A percentile compares a stretch with the other conserved stretches of the same genome.
Conservation (phyloP, 1,140 invertebrate species). For the Parapsyche elsis region DNA sequence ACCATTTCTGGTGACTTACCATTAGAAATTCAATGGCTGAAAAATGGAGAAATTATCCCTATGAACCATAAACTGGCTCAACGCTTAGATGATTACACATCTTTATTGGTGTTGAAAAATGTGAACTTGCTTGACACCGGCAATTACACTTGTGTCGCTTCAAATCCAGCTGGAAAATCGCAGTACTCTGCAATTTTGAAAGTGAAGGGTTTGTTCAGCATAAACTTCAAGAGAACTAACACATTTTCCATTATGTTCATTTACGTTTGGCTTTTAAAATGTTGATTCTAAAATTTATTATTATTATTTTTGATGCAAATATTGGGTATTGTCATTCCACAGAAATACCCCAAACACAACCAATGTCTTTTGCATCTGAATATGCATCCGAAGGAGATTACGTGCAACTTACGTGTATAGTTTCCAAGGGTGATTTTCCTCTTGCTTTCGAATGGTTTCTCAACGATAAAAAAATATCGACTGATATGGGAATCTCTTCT, state of each 20-base stretch:
- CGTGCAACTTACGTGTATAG: constrained; percentile 68
- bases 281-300: constrained; percentile 42
- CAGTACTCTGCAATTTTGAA: constrained; percentile 74
- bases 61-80: constrained; percentile 49
- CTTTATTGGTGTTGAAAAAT: constrained; percentile 58
- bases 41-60: constrained; percentile 52
- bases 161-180: constrained; percentile 77
- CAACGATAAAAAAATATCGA: constrained; percentile 63
- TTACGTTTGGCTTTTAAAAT: neutral
- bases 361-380: constrained; percentile 56
- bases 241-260: too few species aligned
- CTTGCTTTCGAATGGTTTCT: constrained; percentile 73
- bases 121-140: constrained; percentile 66
- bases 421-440: constrained; percentile 76
- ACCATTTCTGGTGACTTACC: constrained; percentile 78
- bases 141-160: constrained; percentile 83
- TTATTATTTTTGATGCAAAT: constrained; percentile 38
- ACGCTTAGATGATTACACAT: constrained; percentile 60
- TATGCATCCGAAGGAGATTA: constrained; percentile 60
- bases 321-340: constrained; percentile 46
- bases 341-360: constrained; percentile 55
- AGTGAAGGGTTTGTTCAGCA: constrained; percentile 64
- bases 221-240: neutral
- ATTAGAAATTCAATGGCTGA: constrained; percentile 73
- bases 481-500: constrained; percentile 65